Conservation (phyloP, 2,113 vertebrate genomes). For the Eublepharis macularius region DNA sequence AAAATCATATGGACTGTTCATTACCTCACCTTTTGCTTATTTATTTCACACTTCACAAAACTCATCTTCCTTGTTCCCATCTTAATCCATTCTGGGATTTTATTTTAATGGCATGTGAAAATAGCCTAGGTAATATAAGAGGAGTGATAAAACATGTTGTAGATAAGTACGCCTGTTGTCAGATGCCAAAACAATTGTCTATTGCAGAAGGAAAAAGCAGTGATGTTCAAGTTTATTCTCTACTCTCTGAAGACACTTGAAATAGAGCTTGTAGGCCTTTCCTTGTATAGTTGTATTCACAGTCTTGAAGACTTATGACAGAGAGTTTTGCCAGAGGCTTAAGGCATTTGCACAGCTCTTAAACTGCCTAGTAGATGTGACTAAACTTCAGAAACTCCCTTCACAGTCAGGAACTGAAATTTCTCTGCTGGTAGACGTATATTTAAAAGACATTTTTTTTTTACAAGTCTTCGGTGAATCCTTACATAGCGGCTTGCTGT, state of each 20-base stretch:
- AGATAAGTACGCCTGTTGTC: neutral
- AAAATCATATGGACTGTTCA: neutral
- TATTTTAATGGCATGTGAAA: neutral
- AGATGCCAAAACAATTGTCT: neutral
- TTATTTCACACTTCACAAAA: neutral
- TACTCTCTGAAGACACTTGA: neutral
- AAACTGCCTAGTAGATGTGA: neutral
- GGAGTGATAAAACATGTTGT: neutral
- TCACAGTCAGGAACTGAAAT: neutral
- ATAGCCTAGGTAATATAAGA: neutral
- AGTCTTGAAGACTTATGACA: neutral
- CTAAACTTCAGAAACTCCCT: neutral
- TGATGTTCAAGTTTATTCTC: neutral
- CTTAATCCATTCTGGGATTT: neutral
- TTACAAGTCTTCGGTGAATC: neutral
- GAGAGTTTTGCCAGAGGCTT: neutral
- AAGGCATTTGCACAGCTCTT: neutral
- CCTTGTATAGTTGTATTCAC: neutral
- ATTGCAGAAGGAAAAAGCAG: neutral
- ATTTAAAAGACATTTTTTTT: neutral
- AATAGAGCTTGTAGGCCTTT: neutral
- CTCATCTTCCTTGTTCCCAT: neutral
- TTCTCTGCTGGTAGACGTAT: neutral
- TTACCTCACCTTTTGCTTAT: neutral
- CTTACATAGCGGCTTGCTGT: slow-evolving; percentile 5